Evolutionary conservation across 2,113 vertebrate species (phyloP).

Genomic region (Pangasianodon gigas): DNA sequence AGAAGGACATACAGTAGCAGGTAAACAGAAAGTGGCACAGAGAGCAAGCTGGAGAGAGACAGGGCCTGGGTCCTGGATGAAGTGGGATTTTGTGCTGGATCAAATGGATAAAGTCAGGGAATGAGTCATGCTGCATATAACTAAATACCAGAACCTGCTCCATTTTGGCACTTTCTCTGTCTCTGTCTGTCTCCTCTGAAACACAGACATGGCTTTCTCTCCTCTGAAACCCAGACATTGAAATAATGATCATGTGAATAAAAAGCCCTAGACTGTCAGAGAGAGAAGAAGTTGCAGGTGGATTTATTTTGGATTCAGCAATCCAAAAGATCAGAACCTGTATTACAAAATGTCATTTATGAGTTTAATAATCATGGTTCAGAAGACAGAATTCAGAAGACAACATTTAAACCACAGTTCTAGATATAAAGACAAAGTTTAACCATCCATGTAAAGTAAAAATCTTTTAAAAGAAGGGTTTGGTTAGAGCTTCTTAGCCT

Average conservation of each 20-base stretch:
- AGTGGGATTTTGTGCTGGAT: conserved; percentile 68
- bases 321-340: neutral
- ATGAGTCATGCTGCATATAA: conserved; percentile 35
- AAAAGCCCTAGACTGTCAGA: neutral
- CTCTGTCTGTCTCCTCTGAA: neutral
- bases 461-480: neutral
- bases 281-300: neutral
- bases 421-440: neutral
- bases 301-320: conserved; percentile 13
- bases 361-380: neutral
- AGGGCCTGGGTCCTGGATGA: conserved; percentile 57
- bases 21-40: neutral
- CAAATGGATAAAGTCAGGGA: conserved; percentile 63
- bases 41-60: neutral
- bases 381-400: neutral
- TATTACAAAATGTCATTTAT: neutral
- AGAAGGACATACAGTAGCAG: conserved; percentile 11
- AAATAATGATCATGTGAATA: conserved; percentile 2
- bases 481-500: neutral
- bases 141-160: conserved; percentile 29
- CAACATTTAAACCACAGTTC: neutral
- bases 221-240: neutral
- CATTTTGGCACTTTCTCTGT: neutral
- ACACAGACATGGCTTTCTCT: neutral
- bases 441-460: neutral